Base-by-base conservation (phyloP, 1,140 invertebrate species). In the Drosophila orena region DNA sequence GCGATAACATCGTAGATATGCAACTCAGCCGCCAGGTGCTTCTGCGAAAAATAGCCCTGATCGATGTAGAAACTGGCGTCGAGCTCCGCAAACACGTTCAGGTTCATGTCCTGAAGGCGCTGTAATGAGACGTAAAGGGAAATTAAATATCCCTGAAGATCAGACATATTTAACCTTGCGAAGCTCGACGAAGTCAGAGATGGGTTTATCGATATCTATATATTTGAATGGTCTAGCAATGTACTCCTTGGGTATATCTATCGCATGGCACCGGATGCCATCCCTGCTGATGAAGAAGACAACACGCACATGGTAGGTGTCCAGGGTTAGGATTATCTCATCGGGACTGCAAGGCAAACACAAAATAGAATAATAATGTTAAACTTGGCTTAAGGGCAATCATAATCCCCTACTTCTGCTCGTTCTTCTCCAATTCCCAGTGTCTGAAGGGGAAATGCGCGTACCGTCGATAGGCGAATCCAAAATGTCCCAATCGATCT, bases 1-100 rank as follows among this genome's bases (percentile, higher is more conserved):
- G 86, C 59, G 14, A 91, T 74, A 7, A 62, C 74, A 34, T 85
- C 69, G 30, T 91, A 91, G 27, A 62, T 52, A 44, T 91, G 90
- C 11, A 89, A 35, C 58, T 91, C 90, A 8, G 83, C 37, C 0
- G 90, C 65, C 52, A 91, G 52, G 54, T 90, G 86, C 62, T 91
- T 91, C 34, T 78, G 56, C 6, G 65, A 86, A 42, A 91, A 91
- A 40, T 91, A 91, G 24, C 90, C 90, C 42, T 91, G 86, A 10
- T 91, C 74, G 40, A 91, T 86, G 50, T 91, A 91, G 47, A 55
- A 91, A 12, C 56, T 50, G 10, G 90, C 90, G 72, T 91, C 90
- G 20, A 65, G 55, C 50, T 90, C 66, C 6, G 90, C 65, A 75
- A 91, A 91, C 43, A 91, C 84, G 58, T 91, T 91, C 12, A 91